Percentiles rank a stretch among this genome's conserved stretches.
These are phyloP conservation scores for Smittia sp. DNA, from an alignment of 2,888 invertebrate genomes.

Conservation along the genomic window DNA sequence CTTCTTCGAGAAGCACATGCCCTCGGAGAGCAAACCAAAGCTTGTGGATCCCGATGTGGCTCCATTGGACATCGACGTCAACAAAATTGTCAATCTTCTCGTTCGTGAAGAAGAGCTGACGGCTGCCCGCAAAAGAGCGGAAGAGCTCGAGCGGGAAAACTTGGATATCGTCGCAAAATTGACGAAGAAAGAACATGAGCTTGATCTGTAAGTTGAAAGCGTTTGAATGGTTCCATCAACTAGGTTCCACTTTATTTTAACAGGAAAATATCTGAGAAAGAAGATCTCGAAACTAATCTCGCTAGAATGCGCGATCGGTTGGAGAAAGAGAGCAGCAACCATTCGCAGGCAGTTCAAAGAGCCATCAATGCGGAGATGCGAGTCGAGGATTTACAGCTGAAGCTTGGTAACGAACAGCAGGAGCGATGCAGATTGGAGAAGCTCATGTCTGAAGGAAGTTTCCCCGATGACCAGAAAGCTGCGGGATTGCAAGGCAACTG, in stretches of 20 bases:
- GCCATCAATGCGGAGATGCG: constrained; percentile 58
- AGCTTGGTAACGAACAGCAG: constrained; percentile 71
- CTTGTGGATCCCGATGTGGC: constrained; percentile 78
- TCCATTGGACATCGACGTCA: constrained; percentile 84
- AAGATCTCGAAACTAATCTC: constrained; percentile 83
- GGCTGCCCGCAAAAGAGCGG: constrained; percentile 80
- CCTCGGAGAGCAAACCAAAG: constrained; percentile 49
- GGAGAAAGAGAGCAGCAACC: constrained; percentile 83
- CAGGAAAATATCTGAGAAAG: constrained; percentile 78
- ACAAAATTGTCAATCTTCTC: constrained; percentile 82
- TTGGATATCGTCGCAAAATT: constrained; percentile 81
- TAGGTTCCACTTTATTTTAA: background rate
- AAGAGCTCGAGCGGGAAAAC: constrained; percentile 84
- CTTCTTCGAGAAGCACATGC: constrained; percentile 48
- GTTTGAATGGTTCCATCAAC: too few relatives aligned
- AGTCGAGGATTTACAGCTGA: constrained; percentile 63
- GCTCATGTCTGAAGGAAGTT: constrained; percentile 83
- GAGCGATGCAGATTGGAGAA: constrained; percentile 81
- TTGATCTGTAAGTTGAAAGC: constrained; percentile 63
- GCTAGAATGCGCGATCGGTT: constrained; percentile 78
- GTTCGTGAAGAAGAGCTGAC: constrained; percentile 92
- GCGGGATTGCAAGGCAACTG: constrained; percentile 56
- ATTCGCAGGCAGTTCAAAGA: constrained; percentile 80
- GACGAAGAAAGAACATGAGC: constrained; percentile 88
- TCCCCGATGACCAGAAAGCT: constrained; percentile 91